A percentile compares a stretch with the other conserved stretches of the same genome.
Evolutionary conservation across 2,888 invertebrate species (phyloP).

Genomic region (Epiblema foenella): DNA sequence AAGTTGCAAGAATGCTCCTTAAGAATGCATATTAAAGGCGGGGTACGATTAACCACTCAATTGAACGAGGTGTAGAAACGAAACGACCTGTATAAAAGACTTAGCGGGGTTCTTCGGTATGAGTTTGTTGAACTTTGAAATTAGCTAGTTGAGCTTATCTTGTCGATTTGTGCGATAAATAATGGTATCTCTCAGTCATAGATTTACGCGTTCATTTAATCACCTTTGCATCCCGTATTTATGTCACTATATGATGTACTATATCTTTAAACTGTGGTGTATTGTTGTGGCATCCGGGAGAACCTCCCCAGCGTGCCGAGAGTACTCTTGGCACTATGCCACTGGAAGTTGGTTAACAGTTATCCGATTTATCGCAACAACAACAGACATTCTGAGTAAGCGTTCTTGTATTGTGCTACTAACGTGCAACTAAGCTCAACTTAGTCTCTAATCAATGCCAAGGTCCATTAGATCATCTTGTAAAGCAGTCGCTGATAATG

Average conservation of each 20-base stretch:
- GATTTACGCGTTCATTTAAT: neutral
- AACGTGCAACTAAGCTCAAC: neutral
- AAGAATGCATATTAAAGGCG: conserved; percentile 15
- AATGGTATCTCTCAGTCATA: neutral
- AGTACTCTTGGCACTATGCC: conserved; percentile 7
- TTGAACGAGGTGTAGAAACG: conserved; percentile 8
- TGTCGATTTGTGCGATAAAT: neutral
- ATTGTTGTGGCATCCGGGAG: neutral
- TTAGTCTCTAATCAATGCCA: conserved; percentile 38
- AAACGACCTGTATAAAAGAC: neutral
- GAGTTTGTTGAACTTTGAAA: conserved; percentile 16
- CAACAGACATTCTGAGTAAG: neutral
- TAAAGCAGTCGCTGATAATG: conserved; percentile 25
- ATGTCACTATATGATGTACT: neutral
- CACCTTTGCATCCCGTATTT: neutral
- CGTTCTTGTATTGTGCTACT: neutral
- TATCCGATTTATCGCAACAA: conserved; percentile 9
- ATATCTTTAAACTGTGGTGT: neutral
- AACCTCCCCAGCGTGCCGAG: neutral
- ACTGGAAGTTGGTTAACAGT: conserved; percentile 14
- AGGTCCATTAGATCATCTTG: conserved; percentile 43
- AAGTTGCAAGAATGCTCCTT: conserved; percentile 30
- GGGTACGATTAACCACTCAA: conserved; percentile 20
- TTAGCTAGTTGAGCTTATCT: neutral
- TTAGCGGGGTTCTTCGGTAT: neutral